Conservation (phyloP, 2,888 invertebrate species). For the Caenorhabditis panamensis region DNA sequence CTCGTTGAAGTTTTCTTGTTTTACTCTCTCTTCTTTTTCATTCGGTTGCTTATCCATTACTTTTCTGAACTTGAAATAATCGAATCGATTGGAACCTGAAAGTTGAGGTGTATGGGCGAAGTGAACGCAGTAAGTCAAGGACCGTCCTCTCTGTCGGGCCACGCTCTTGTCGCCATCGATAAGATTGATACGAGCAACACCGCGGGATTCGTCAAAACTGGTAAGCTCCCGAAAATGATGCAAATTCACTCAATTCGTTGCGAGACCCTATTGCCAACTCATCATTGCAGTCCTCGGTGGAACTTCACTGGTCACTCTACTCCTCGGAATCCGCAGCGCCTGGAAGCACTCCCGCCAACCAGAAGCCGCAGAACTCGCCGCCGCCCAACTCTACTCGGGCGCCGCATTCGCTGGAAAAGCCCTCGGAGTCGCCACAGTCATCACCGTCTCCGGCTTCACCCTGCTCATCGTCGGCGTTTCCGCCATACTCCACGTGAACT, state of each 20-base stretch:
- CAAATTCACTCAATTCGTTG: neutral
- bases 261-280: neutral
- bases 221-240: slow-evolving; percentile 19
- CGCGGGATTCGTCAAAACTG: slow-evolving; percentile 55
- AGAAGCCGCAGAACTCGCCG: slow-evolving; percentile 69
- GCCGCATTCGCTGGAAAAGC: slow-evolving; percentile 78
- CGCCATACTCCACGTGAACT: slow-evolving; percentile 75
- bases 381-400: slow-evolving; percentile 68
- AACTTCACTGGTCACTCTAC: slow-evolving; percentile 63
- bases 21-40: neutral
- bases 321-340: slow-evolving; percentile 68
- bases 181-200: slow-evolving; percentile 60
- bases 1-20: no score
- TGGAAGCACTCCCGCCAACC: slow-evolving; percentile 70
- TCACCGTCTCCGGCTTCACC: slow-evolving; percentile 78
- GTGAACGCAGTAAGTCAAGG: slow-evolving; percentile 40
- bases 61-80: no score
- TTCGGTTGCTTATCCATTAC: no score
- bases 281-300: slow-evolving; percentile 66
- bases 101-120: slow-evolving; percentile 55
- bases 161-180: slow-evolving; percentile 60
- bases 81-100: neutral
- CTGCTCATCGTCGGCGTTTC: slow-evolving; percentile 77
- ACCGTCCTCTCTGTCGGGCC: slow-evolving; percentile 56
- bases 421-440: slow-evolving; percentile 76